Conservation (phyloP, 2,888 invertebrate species). For the Lucinisca nassula region DNA sequence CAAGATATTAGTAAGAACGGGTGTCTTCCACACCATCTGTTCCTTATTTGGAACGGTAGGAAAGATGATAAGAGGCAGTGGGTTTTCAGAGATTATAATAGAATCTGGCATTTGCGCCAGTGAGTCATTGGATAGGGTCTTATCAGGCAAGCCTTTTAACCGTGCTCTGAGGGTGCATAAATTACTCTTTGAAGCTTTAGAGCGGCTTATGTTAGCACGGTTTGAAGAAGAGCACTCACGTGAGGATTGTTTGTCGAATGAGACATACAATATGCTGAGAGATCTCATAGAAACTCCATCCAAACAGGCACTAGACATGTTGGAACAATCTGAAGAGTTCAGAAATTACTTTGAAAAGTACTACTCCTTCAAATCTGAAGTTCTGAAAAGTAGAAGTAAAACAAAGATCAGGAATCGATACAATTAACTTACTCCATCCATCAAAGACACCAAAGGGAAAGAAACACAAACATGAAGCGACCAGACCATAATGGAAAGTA, state of each 20-base stretch:
- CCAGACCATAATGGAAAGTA: no score
- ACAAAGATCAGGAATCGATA: no score
- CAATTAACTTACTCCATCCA: no score
- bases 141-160: background rate
- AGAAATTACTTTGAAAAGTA: no score
- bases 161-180: background rate
- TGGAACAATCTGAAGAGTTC: background rate
- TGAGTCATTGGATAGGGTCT: background rate
- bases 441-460: no score
- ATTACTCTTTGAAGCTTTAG: background rate
- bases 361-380: no score
- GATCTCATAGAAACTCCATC: background rate
- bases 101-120: background rate
- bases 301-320: background rate
- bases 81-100: background rate
- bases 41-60: background rate
- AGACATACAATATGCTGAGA: background rate
- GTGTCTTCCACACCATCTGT: background rate
- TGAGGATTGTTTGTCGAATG: background rate
- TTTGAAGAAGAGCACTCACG: background rate
- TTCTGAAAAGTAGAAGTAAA: no score
- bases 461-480: no score
- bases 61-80: background rate
- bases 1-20: background rate
- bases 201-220: background rate